A percentile compares a stretch with the other conserved stretches of the same genome.
Conservation (phyloP, 2,113 vertebrate species). For the Mungos mungo region DNA sequence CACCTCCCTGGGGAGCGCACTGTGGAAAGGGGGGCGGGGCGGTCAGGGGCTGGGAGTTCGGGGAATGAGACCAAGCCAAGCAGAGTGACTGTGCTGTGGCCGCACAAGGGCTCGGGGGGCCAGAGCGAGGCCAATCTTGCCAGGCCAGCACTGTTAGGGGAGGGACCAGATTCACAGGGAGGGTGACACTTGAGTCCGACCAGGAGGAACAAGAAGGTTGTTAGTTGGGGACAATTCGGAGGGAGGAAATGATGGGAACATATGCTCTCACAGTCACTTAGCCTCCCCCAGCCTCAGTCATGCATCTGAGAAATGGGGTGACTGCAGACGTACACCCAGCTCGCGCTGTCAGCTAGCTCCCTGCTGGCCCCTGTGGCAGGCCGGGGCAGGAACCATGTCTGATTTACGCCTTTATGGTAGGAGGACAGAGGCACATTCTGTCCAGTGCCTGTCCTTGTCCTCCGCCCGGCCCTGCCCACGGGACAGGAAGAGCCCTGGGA, state of each 20-base stretch:
- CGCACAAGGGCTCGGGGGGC: not conserved
- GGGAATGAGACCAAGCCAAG: not conserved
- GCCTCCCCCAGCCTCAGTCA: not conserved
- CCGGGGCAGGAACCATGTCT: not conserved
- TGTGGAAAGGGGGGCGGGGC: not conserved
- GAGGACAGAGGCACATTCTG: not conserved
- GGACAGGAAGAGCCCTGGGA: not conserved
- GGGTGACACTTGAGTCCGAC: not conserved
- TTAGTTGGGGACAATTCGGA: not conserved
- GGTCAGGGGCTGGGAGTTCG: not conserved
- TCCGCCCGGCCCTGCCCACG: not conserved
- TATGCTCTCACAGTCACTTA: not conserved
- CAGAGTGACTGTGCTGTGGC: not conserved
- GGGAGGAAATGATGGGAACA: not conserved
- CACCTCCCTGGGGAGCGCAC: not conserved
- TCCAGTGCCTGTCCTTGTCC: not conserved
- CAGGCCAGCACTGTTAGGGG: not conserved
- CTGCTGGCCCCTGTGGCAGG: not conserved
- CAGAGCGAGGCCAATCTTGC: not conserved
- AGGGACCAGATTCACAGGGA: not conserved
- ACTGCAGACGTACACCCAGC: not conserved
- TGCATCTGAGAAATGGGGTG: not conserved
- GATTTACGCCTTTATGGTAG: not conserved
- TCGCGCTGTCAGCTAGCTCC: not conserved
- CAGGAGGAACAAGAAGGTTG: not conserved